Conservation (phyloP, 2,113 vertebrate genomes). For the Esox niger region DNA sequence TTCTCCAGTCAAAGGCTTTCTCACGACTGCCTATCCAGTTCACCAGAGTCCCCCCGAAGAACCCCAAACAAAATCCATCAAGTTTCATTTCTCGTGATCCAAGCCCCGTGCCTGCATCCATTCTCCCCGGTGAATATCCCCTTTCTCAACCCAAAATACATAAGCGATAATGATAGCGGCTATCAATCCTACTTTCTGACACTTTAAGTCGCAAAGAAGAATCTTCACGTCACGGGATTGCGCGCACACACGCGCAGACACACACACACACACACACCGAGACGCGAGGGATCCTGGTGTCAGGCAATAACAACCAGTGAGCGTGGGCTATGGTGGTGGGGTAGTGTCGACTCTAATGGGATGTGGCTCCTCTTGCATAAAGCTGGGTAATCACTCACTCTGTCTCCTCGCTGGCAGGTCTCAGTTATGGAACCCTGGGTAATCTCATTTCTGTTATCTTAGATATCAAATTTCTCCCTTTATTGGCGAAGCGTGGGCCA, state of each 20-base stretch:
- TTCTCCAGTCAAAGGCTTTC: slow-evolving; percentile 4
- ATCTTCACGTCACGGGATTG: slow-evolving; percentile 71
- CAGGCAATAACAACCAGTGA: slow-evolving; percentile 68
- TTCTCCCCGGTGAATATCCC: slow-evolving; percentile 54
- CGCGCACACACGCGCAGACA: too few species aligned
- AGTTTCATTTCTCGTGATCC: background rate
- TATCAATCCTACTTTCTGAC: slow-evolving; percentile 76
- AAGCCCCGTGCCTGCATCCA: slow-evolving; percentile 27
- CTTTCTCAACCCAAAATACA: slow-evolving; percentile 67
- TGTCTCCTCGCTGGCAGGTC: slow-evolving; percentile 73
- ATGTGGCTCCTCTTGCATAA: slow-evolving; percentile 73
- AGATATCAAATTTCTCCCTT: slow-evolving; percentile 75
- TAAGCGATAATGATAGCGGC: slow-evolving; percentile 66
- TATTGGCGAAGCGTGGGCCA: slow-evolving; percentile 64
- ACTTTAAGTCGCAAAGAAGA: slow-evolving; percentile 64
- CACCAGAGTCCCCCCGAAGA: slow-evolving; percentile 20
- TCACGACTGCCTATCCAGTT: background rate
- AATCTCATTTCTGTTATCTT: slow-evolving; percentile 79
- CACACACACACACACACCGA: too few species aligned
- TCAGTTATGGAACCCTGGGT: slow-evolving; percentile 72
- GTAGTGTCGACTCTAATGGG: slow-evolving; percentile 67
- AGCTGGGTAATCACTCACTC: slow-evolving; percentile 73
- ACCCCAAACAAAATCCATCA: slow-evolving; percentile 47
- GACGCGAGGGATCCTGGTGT: slow-evolving; percentile 68
- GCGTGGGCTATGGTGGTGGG: slow-evolving; percentile 39